Evolutionary conservation across 2,888 invertebrate genomes (phyloP), one percentile per base, ranked within the genome.

Genomic region (Agrochola litura): DNA sequence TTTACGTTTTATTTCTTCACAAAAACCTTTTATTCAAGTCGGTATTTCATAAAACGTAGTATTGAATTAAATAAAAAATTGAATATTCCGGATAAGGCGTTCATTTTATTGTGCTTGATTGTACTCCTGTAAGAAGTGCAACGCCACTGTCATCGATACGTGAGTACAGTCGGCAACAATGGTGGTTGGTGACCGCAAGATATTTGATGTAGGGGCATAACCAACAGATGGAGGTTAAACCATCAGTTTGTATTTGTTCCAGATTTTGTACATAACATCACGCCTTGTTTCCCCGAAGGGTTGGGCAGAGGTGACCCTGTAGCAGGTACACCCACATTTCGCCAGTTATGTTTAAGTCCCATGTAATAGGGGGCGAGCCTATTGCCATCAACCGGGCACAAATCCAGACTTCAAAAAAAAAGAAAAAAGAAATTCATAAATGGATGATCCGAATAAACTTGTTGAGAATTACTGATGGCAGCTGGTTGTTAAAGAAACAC

Each of bases 131-230:
- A 82, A 78, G 69, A 72, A 82, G 76, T 64, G 84, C 75, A 79
- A 46, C 65, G 77, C 86, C 88, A 81, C 89, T 88, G 89, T 85
- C 89, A 76, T 76, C 63, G 71, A 83, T 83, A 89, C 90, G 88
- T 88, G 90, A 76, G 84, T 88, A 90, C 89, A 76, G 81, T n/a
- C 58, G 75, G 2, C 1, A 0, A 75, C 60, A 87, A 77, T 79
- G 77, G 71, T 79, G 72, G 1, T 73, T 71, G 14, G 12, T 54
- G 16, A 54, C 43, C 30, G 12, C 30, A 75, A 75, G 4, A 30
- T 22, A 16, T 73, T 73, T 73, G 16, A 19, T 37, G 6, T 66
- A 3, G 12, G 19, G 22, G 0, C 2, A 46, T 46, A 30, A 14
- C 1, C 22, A 14, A 68, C n/a, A 19, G 19, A n/a, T 2, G 19